Evolutionary conservation across 2,113 vertebrate genomes (phyloP), one percentile per base, ranked within the genome.

Genomic region (Laticauda laticaudata): DNA sequence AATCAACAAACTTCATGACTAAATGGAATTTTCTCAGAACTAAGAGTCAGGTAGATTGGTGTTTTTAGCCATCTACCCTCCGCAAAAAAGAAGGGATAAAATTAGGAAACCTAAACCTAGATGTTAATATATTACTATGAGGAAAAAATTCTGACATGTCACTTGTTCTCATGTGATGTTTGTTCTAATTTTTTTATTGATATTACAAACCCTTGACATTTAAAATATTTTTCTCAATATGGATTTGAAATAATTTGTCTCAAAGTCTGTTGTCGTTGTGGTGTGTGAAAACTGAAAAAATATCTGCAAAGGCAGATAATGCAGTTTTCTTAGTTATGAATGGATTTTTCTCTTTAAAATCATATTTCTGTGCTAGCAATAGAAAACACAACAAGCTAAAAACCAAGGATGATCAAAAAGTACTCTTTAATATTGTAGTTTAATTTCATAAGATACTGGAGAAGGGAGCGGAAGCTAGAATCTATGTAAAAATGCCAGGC

Each of bases 141-240:
- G 53, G 94, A 95, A 91, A 23, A 93, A 92, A 18, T 91, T 90
- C 92, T 86, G 21, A 90, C 91, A 64, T 51, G 8, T 90, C 53
- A 91, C 91, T 94, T 94, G 9, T 91, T 89, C n/a, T 12, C 86
- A 51, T 69, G n/a, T 92, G 93, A 24, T 93, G 45, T 95, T 95
- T 92, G 95, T 85, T 94, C 43, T 90, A 56, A 21, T 61, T 45
- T 81, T 57, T 92, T 93, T 85, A 56, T 91, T 95, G 5, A 1
- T 0, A 43, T 90, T 88, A n/a, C 92, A 61, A 51, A 0, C 29
- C 18, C 6, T 53, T 94, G 39, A 81, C 90, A 86, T 45, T 94
- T 96, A 18, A 88, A 55, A 59, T 90, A 12, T 75, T 95, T 87
- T 69, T 86, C 61, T 18, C 92, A 45, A 94, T 59, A 7, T 90